Evolutionary conservation across 2,113 vertebrate genomes (phyloP), one percentile per base, ranked within the genome.

Genomic region (Callocephalon fimbriatum): DNA sequence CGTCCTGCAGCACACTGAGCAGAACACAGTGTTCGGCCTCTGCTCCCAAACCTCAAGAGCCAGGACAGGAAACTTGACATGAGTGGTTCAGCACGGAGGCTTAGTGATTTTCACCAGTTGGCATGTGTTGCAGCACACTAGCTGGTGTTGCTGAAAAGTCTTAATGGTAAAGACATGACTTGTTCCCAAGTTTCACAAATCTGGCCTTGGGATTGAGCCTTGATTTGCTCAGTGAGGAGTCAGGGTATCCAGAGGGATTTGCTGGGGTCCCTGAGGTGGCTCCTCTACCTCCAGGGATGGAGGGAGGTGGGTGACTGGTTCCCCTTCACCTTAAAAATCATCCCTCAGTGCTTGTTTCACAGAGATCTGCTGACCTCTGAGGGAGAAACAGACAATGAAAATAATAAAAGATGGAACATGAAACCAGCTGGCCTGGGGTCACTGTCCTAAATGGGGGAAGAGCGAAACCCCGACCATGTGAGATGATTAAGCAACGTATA

Each of bases 111-210:
- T 65, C 67, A 47, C 15, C 29, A 44, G n/a, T 7, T n/a, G 5
- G 1, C 47, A 20, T 7, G 11, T 31, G 45, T 21, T 90, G 79
- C 67, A 67, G 78, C 56, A 56, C 0, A 0, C 67, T 54, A 22
- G 58, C 20, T 81, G 67, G 26, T 47, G 32, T 23, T 40, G 47
- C 66, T 85, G 26, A 20, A 26, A 58, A 63, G 6, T 27, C 37
- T 62, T 66, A 37, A 38, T 1, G 23, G 44, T 58, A 71, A 72
- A 67, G 37, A 17, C 11, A 56, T 2, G 14, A 26, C 45, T 79
- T 74, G 16, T 20, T 42, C 56, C 50, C 11, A 5, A 3, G 20
- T 61, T 70, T 77, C 53, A 77, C 59, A 73, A 47, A 65, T 22
- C 26, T 47, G 56, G 45, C 51, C 42, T 35, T 23, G 42, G 22